A percentile compares a stretch with the other conserved stretches of the same genome.
These are phyloP conservation scores for Thermophis baileyi DNA, from an alignment of 2,113 vertebrate genomes.

Conservation along the genomic window DNA sequence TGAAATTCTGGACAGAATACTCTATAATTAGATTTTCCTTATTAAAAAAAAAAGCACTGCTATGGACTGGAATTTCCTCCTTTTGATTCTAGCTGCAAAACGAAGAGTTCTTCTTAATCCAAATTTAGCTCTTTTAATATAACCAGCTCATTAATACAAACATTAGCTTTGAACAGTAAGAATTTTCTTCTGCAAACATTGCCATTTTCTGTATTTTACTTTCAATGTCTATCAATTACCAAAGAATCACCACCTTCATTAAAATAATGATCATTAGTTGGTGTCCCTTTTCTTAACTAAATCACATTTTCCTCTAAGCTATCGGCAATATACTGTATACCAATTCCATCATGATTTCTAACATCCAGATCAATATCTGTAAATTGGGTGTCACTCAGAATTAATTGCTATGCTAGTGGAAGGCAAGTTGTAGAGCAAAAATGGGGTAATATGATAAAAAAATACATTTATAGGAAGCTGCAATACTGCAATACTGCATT, in stretches of 20 bases:
- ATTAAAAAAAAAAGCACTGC: background rate
- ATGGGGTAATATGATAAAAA: background rate
- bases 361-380: background rate
- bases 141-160: background rate
- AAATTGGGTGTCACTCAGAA: background rate
- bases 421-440: background rate
- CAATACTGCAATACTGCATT: background rate
- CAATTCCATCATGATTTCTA: background rate
- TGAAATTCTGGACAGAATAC: background rate
- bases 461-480: background rate
- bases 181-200: background rate
- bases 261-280: background rate
- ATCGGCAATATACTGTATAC: background rate
- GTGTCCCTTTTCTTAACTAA: background rate
- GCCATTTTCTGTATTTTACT: background rate
- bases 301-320: background rate
- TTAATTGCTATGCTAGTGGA: background rate
- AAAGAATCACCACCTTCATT: background rate
- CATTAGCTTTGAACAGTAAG: background rate
- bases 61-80: background rate
- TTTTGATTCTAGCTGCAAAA: background rate
- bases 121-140: background rate
- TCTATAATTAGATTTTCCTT: background rate
- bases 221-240: background rate
- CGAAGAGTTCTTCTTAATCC: background rate